Evolutionary conservation across 2,113 vertebrate genomes (phyloP), one percentile per base, ranked within the genome.

Genomic region (Fregata magnificens): DNA sequence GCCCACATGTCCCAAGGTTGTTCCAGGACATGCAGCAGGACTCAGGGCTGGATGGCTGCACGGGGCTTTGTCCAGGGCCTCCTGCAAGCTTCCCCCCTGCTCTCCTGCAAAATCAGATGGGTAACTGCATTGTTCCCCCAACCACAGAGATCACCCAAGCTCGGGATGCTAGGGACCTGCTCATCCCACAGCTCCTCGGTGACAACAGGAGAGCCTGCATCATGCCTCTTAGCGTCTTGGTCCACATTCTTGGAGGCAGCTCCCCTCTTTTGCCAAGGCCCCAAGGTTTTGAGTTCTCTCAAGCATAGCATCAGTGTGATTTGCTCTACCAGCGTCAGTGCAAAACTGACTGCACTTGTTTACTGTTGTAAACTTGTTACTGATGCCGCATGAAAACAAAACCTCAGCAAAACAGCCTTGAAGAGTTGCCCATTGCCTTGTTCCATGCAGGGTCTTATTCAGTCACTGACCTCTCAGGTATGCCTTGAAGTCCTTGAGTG

Each of bases 151-250:
- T 44, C 62, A 50, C 17, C 25, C 53, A 80, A 56, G 47, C 22
- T 14, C 22, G 24, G 15, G 25, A 42, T 25, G 21, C 40, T 11
- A 11, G 40, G 9, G 50, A 55, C 17, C 20, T 82, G 49, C 67
- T 86, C 21, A 20, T 45, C 49, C 63, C 50, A 45, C 38, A 84
- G 38, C 17, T 66, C 36, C 40, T 49, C 1, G 0, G 18, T 62
- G 65, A 52, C 42, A 67, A 25, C 16, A 86, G 59, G 19, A 80
- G 18, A 84, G 32, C 73, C 65, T 67, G 26, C 20, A 40, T 6
- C 0, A 0, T 61, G 40, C 40, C 40, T 72, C 13, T 34, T 59
- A 34, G 21, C 2, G 4, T 44, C 66, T 52, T 2, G 4, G 29
- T 40, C 53, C 28, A 49, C 13, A 12, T 47, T 13, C 44, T 52